A percentile compares a stretch with the other conserved stretches of the same genome.
Evolutionary conservation across 2,888 invertebrate genomes (phyloP).

Genomic region (Dichetophora obliterata): DNA sequence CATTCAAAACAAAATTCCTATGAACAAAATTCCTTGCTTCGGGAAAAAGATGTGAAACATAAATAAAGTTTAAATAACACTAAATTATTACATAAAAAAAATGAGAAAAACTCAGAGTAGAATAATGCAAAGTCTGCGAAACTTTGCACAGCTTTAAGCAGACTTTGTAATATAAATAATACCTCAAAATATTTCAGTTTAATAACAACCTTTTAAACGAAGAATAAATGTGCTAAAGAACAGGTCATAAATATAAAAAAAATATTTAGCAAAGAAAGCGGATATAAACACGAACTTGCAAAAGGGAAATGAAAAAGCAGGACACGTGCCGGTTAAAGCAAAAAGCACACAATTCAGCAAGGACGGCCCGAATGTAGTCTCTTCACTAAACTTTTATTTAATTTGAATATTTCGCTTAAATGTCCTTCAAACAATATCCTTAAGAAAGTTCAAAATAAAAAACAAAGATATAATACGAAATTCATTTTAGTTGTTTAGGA

Average conservation of each 20-base stretch:
- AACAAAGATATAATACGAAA: not conserved
- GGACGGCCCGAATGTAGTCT: not conserved
- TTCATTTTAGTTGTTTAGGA: slow-evolving; percentile 13
- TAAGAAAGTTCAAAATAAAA: not conserved
- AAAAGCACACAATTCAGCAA: not conserved
- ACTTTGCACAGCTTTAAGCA: too few relatives aligned
- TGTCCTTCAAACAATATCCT: not conserved
- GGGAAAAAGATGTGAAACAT: too few relatives aligned
- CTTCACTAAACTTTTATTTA: slow-evolving; percentile 3
- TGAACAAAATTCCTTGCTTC: too few relatives aligned
- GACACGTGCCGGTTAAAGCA: not conserved
- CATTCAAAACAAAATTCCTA: too few relatives aligned
- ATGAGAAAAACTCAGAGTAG: too few relatives aligned
- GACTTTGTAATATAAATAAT: too few relatives aligned
- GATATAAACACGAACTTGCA: not conserved
- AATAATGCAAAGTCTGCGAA: too few relatives aligned
- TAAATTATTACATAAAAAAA: too few relatives aligned
- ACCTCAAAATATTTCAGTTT: not conserved
- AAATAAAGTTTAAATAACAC: too few relatives aligned
- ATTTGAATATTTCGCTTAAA: slow-evolving; percentile 17
- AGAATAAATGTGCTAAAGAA: not conserved
- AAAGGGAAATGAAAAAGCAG: not conserved
- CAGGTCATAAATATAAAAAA: slow-evolving; percentile 9
- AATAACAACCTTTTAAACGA: not conserved
- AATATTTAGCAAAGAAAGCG: not conserved